These are phyloP conservation scores for Drosophila serrata DNA, from an alignment of 1,140 invertebrate genomes.

Conservation along the genomic window DNA sequence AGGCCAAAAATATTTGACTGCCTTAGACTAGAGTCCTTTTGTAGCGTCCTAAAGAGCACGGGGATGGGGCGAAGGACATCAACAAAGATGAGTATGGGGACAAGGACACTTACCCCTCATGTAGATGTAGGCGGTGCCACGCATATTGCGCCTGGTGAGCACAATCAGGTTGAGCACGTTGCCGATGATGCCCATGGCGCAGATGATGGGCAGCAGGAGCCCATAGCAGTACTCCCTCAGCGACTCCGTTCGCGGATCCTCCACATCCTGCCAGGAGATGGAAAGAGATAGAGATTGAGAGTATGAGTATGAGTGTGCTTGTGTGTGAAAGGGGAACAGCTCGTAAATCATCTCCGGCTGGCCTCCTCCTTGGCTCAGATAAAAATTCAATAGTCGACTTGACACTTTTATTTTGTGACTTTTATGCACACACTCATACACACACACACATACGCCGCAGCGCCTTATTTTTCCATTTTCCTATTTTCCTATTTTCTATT, in stretches of 20 bases:
- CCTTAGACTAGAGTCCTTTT: not conserved
- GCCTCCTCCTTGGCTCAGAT: constrained; percentile 48
- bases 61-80: not conserved
- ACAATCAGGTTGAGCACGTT: constrained; percentile 91
- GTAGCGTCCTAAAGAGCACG: not conserved
- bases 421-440: constrained; percentile 52
- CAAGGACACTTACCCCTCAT: constrained; percentile 88
- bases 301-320: constrained; percentile 1
- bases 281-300: not conserved
- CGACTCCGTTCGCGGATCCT: constrained; percentile 88
- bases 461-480: constrained; percentile 33
- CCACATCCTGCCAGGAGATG: constrained; percentile 60
- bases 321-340: constrained; percentile 49
- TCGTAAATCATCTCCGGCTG: constrained; percentile 66
- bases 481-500: constrained; percentile 21
- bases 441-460: not conserved
- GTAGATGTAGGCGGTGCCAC: constrained; percentile 92
- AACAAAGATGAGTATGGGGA: not conserved
- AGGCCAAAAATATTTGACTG: not conserved
- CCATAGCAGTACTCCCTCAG: constrained; percentile 90
- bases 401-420: constrained; percentile 78
- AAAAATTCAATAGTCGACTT: constrained; percentile 84
- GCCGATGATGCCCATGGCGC: constrained; percentile 90
- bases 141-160: constrained; percentile 90
- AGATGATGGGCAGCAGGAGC: constrained; percentile 89